phyloP scores from a whole-genome alignment of 2,113 vertebrate species.

The Sorex fumeus region DNA sequence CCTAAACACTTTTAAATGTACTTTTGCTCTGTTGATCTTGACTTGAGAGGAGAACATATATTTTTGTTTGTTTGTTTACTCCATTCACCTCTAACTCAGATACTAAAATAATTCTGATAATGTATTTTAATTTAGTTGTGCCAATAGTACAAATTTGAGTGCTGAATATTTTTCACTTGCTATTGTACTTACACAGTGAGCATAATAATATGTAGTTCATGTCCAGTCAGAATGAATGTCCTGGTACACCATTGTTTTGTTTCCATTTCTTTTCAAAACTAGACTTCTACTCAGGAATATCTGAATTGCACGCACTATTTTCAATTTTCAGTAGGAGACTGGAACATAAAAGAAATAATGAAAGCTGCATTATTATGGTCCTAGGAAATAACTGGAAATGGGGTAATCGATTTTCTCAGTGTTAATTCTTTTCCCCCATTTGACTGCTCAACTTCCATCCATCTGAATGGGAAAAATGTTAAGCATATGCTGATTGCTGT shows the following conservation, averaged over 20 bases:
- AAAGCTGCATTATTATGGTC: constrained; percentile 38
- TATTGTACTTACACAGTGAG: neutral
- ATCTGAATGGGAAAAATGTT: neutral
- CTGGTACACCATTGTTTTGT: constrained; percentile 12
- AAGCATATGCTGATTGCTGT: neutral
- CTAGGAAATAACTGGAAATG: constrained; percentile 53
- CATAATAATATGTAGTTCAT: neutral
- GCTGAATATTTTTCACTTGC: neutral
- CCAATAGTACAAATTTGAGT: constrained; percentile 5
- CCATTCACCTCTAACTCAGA: neutral
- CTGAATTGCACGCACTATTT: constrained; percentile 45
- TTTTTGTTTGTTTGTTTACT: constrained; percentile 7
- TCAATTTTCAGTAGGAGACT: constrained; percentile 48
- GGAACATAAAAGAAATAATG: constrained; percentile 44
- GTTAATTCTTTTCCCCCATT: constrained; percentile 40
- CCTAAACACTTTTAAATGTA: neutral
- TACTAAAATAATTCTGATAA: constrained; percentile 42
- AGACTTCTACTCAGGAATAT: constrained; percentile 42
- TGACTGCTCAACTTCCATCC: constrained; percentile 22
- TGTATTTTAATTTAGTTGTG: constrained; percentile 12
- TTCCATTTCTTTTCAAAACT: constrained; percentile 58
- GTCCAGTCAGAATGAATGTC: neutral
- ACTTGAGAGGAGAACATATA: neutral
- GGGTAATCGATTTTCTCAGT: constrained; percentile 22
- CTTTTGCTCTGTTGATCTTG: constrained; percentile 32